Percentiles rank a stretch among this genome's conserved stretches.
phyloP scores from a whole-genome alignment of 2,888 invertebrate genomes.

The Parapristionchus giblindavisi region DNA sequence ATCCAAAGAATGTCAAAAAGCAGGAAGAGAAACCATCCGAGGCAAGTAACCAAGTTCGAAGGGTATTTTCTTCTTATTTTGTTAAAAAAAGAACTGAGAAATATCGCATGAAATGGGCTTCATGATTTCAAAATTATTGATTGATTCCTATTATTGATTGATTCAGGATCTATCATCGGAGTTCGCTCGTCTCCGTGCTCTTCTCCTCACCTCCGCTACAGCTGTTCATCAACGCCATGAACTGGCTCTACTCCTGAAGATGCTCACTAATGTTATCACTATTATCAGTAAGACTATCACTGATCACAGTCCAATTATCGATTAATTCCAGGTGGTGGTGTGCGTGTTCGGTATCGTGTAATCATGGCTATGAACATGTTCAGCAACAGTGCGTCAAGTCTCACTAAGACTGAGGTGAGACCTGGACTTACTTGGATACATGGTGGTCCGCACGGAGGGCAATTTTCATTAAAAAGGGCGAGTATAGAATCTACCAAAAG shows the following conservation, averaged over 20 bases:
- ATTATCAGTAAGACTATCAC: conserved; percentile 13
- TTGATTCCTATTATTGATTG: too few relatives aligned
- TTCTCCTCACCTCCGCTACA: conserved; percentile 10
- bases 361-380: conserved; percentile 35
- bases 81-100: too few relatives aligned
- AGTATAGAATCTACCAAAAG: too few relatives aligned
- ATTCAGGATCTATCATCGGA: conserved; percentile 23
- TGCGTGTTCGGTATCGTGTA: conserved; percentile 24
- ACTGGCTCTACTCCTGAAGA: conserved; percentile 20
- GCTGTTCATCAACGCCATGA: conserved; percentile 30
- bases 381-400: conserved; percentile 31
- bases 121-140: too few relatives aligned
- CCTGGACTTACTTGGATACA: background rate
- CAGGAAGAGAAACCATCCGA: conserved; percentile 1
- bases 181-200: conserved; percentile 29
- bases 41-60: too few relatives aligned
- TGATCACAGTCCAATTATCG: background rate
- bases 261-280: conserved; percentile 24
- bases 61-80: too few relatives aligned
- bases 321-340: background rate
- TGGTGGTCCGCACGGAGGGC: background rate
- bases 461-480: too few relatives aligned
- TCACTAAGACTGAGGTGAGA: conserved; percentile 13
- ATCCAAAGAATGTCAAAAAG: conserved; percentile 23
- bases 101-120: too few relatives aligned